Conservation (phyloP, 92 coral and sea anemone species). For the Epizoanthus illoricatus region DNA sequence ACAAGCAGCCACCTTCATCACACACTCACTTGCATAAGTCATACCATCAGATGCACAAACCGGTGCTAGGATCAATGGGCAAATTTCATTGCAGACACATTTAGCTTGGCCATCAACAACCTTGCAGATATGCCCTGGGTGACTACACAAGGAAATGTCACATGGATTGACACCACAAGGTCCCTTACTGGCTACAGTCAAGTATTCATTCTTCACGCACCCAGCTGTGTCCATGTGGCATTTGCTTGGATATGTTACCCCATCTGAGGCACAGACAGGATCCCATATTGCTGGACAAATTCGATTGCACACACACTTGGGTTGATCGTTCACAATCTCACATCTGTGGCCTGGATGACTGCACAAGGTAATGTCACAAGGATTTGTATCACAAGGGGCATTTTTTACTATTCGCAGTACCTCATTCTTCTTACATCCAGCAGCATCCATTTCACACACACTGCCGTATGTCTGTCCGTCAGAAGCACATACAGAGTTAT, state of each 20-base stretch:
- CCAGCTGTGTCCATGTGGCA: conserved; percentile 67
- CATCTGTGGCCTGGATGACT: conserved; percentile 61
- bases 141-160: conserved; percentile 58
- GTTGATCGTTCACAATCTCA: conserved; percentile 62
- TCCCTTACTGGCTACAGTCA: conserved; percentile 23
- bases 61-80: conserved; percentile 10
- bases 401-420: conserved; percentile 15
- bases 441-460: conserved; percentile 66
- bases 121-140: conserved; percentile 66
- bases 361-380: conserved; percentile 67
- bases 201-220: conserved; percentile 48
- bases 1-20: conserved; percentile 36
- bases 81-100: conserved; percentile 33
- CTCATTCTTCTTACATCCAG: conserved; percentile 59
- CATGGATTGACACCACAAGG: conserved; percentile 61
- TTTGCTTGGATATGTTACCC: conserved; percentile 61
- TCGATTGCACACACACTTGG: conserved; percentile 68
- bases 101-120: conserved; percentile 34
- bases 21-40: conserved; percentile 39
- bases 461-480: conserved; percentile 80
- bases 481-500: conserved; percentile 80
- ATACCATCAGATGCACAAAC: conserved; percentile 37
- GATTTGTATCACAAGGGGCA: conserved; percentile 44
- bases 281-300: conserved; percentile 51
- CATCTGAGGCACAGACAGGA: conserved; percentile 87